phyloP scores from a whole-genome alignment of 2,888 invertebrate species.

The Leptopilina drosophilae region DNA sequence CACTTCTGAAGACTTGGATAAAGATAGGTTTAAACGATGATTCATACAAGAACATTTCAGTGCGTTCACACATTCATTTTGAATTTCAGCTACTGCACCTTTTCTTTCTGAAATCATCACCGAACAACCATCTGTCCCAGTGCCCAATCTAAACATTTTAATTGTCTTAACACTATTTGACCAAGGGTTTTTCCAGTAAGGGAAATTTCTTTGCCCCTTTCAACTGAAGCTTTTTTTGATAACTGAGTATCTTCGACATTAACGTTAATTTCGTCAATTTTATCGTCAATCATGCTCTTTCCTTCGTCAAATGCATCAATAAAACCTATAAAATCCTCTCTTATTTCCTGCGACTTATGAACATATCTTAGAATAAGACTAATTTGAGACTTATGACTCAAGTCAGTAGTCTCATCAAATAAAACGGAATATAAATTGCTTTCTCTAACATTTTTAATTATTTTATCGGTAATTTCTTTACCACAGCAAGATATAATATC shows the following conservation, averaged over 20 bases:
- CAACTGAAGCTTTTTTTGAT: background rate
- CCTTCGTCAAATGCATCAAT: slow-evolving; percentile 41
- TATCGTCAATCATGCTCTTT: background rate
- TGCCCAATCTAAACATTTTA: slow-evolving; percentile 42
- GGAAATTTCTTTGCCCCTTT: background rate
- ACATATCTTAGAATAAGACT: slow-evolving; percentile 49
- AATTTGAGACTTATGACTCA: slow-evolving; percentile 49
- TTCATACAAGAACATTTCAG: slow-evolving; percentile 45
- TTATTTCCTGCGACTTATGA: slow-evolving; percentile 28
- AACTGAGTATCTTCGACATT: no score
- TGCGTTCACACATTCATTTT: slow-evolving; percentile 42
- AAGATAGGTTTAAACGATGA: slow-evolving; percentile 46
- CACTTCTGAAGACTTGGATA: slow-evolving; percentile 40
- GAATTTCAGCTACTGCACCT: slow-evolving; percentile 43
- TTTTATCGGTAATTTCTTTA: slow-evolving; percentile 25
- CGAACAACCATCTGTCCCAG: slow-evolving; percentile 45
- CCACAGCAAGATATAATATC: slow-evolving; percentile 38
- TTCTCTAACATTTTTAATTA: slow-evolving; percentile 5
- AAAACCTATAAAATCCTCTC: slow-evolving; percentile 49
- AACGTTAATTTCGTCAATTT: no score
- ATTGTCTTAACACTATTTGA: background rate
- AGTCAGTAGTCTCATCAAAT: slow-evolving; percentile 53
- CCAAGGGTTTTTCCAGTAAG: background rate
- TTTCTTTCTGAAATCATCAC: slow-evolving; percentile 44
- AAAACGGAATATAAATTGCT: slow-evolving; percentile 42